A percentile compares a stretch with the other conserved stretches of the same genome.
Conservation (phyloP, 1,140 invertebrate species). For the Neuroterus valhalla region DNA sequence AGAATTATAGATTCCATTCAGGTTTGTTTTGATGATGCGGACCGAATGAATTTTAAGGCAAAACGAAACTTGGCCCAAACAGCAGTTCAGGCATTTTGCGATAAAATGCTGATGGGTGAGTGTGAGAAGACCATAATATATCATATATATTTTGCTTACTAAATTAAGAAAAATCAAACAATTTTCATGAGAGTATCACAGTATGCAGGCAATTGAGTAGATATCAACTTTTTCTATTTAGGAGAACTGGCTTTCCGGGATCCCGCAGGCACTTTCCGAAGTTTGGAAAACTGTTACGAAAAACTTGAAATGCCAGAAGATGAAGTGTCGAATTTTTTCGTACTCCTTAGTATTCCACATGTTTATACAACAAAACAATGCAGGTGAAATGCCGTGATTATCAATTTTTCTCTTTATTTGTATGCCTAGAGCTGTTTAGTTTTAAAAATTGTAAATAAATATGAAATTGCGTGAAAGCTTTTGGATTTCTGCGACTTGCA, state of each 20-base stretch:
- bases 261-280: neutral
- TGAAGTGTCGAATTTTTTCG: slow-evolving; percentile 14
- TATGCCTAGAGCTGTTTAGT: too few relatives aligned
- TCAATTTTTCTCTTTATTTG: too few relatives aligned
- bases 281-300: slow-evolving; percentile 18
- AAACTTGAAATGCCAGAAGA: slow-evolving; percentile 21
- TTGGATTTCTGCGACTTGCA: too few relatives aligned
- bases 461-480: too few relatives aligned
- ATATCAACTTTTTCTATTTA: neutral
- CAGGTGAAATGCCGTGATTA: neutral
- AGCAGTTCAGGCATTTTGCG: neutral
- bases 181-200: too few relatives aligned
- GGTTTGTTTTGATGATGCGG: slow-evolving; percentile 8
- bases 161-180: too few relatives aligned
- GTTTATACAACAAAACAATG: slow-evolving; percentile 9
- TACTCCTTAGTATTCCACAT: slow-evolving; percentile 1
- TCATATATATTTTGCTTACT: neutral
- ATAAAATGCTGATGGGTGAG: slow-evolving; percentile 19
- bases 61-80: slow-evolving; percentile 9
- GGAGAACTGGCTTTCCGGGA: slow-evolving; percentile 3
- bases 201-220: too few relatives aligned
- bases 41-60: neutral
- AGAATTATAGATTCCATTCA: slow-evolving; percentile 14
- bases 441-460: too few relatives aligned
- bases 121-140: neutral